Percentiles rank a stretch among this genome's conserved stretches.
Evolutionary conservation across 2,797 vertebrate genomes (phyloP).

Genomic region (Phrynocephalus guinanensis): DNA sequence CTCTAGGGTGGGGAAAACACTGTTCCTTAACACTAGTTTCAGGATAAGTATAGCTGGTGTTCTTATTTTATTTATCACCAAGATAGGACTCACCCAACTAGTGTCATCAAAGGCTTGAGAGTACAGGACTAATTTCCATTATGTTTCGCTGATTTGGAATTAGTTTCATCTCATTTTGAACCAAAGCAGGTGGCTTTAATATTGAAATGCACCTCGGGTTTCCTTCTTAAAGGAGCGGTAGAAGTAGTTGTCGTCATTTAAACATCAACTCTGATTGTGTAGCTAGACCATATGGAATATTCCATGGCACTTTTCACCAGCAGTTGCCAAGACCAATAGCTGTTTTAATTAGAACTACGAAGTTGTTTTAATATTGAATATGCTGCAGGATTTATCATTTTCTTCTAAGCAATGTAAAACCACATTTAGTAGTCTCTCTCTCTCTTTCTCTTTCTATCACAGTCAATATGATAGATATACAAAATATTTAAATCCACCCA

Average conservation of each 20-base stretch:
- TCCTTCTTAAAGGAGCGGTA: background rate
- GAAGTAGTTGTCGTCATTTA: background rate
- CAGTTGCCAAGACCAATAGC: background rate
- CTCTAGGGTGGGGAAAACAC: fast-evolving
- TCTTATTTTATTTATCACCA: background rate
- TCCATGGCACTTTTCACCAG: background rate
- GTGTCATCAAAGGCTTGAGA: conserved; percentile 42
- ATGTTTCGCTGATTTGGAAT: conserved; percentile 35
- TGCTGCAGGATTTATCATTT: conserved; percentile 8
- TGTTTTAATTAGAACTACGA: conserved; percentile 35
- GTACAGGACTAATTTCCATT: conserved; percentile 43
- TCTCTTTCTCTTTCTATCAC: background rate
- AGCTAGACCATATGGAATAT: background rate
- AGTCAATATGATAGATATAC: conserved; percentile 25
- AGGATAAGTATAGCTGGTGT: background rate
- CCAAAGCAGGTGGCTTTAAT: conserved; percentile 12
- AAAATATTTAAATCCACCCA: no score
- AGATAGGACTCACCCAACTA: conserved; percentile 37
- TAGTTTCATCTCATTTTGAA: conserved; percentile 42
- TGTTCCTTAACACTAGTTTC: background rate
- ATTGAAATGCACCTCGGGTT: conserved; percentile 22
- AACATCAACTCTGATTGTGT: background rate
- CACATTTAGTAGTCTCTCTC: background rate
- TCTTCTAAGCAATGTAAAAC: conserved; percentile 25
- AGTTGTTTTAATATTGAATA: conserved; percentile 29